Conservation (phyloP, 2,113 vertebrate genomes). For the Cepphus grylle region DNA sequence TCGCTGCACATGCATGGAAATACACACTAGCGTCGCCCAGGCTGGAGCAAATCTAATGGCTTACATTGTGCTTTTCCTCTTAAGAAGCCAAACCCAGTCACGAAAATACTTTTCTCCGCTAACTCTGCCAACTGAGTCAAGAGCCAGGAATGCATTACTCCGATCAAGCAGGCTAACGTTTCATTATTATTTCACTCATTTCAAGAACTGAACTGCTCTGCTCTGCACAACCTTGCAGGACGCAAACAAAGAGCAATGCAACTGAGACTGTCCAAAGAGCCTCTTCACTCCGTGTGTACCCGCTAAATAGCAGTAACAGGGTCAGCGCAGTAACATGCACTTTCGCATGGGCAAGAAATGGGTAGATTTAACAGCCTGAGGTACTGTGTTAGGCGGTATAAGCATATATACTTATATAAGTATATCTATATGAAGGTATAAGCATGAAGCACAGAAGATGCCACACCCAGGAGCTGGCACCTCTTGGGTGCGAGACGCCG, state of each 20-base stretch:
- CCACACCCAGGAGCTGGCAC: not conserved
- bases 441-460: rapidly evolving
- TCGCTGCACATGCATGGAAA: not conserved
- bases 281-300: rapidly evolving
- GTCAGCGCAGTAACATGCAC: rapidly evolving
- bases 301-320: rapidly evolving
- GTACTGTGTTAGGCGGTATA: not conserved
- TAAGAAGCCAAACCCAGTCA: not conserved
- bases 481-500: rapidly evolving
- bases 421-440: not conserved
- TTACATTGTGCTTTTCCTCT: not conserved
- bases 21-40: not conserved
- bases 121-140: not conserved
- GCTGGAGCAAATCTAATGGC: not conserved
- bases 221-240: not conserved
- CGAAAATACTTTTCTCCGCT: not conserved
- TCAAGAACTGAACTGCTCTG: not conserved
- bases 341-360: rapidly evolving
- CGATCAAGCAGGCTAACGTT: not conserved
- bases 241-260: not conserved
- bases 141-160: not conserved
- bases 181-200: not conserved
- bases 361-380: not conserved
- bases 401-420: not conserved
- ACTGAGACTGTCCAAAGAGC: not conserved